Evolutionary conservation across 2,113 vertebrate genomes (phyloP).

Genomic region (Laticauda colubrina): DNA sequence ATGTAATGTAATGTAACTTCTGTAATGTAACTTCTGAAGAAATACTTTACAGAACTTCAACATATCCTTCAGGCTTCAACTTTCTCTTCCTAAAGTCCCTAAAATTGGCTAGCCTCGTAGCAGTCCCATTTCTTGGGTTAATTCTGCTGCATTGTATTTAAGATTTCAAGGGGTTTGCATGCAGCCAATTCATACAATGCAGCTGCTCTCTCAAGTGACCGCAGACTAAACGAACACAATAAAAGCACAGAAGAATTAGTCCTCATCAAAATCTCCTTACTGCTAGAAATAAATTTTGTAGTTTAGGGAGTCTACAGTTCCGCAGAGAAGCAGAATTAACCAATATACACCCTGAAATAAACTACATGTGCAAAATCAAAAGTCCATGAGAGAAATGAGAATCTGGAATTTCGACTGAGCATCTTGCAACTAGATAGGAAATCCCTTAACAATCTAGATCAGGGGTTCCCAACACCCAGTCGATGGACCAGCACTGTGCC

Average conservation of each 20-base stretch:
- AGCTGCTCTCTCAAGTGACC: background rate
- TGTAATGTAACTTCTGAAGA: background rate
- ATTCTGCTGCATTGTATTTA: background rate
- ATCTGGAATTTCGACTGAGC: slow-evolving; percentile 11
- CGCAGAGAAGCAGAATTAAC: background rate
- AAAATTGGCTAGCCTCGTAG: background rate
- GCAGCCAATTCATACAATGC: background rate
- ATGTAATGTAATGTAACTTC: background rate
- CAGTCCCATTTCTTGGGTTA: no score
- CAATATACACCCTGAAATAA: background rate
- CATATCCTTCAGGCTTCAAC: background rate
- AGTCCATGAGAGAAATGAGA: background rate
- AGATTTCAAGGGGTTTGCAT: background rate
- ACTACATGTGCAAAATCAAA: background rate
- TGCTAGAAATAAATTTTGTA: background rate
- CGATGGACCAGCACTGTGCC: background rate
- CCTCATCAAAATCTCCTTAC: background rate
- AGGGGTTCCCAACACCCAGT: background rate
- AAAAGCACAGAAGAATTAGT: background rate
- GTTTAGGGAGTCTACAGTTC: background rate
- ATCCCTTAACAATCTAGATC: background rate
- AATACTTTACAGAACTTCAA: background rate
- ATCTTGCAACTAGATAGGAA: background rate
- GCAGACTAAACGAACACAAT: background rate
- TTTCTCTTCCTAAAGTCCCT: background rate